Evolutionary conservation across 2,113 vertebrate genomes (phyloP), one percentile per base, ranked within the genome.

Genomic region (Actenoides lindsayi): DNA sequence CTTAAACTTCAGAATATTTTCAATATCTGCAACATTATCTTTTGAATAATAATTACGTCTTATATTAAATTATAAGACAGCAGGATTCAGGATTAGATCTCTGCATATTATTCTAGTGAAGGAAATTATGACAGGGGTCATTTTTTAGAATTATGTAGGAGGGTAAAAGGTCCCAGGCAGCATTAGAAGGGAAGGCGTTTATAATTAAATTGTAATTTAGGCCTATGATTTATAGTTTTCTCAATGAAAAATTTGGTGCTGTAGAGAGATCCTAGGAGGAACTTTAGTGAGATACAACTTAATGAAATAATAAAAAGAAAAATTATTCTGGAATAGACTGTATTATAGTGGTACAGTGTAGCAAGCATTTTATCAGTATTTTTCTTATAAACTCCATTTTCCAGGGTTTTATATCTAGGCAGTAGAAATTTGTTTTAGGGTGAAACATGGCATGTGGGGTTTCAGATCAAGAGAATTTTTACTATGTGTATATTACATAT

Each of bases 151-250:
- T 99, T 99, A 99, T 99, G 99, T 98, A 98, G 98, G 98, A 99
- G 99, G 99, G 98, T 98, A 98, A 98, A 98, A 98, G 98, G 98
- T 99, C 99, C 99, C 98, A 98, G 98, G 98, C 98, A 99, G 99
- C 99, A 99, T 99, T 99, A 98, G 99, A 98, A 98, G 98, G 98
- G 98, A 98, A 99, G 98, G 98, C 99, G 98, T 98, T 98, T 98
- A 99, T 99, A 99, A 99, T 99, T 99, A 99, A 99, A 99, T 99
- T 99, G 99, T 99, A 99, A 99, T 99, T 99, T 99, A 99, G 98
- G 98, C 98, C 98, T 95, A 98, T 99, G 98, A 99, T 99, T 98
- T 98, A 98, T 98, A 97, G 98, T 98, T 98, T 99, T 98, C 98
- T 97, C 98, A 98, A 98, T 98, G 98, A 98, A 98, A 98, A 98